These are phyloP conservation scores for Tetragonula carbonaria DNA, from an alignment of 2,888 invertebrate species.

Conservation along the genomic window DNA sequence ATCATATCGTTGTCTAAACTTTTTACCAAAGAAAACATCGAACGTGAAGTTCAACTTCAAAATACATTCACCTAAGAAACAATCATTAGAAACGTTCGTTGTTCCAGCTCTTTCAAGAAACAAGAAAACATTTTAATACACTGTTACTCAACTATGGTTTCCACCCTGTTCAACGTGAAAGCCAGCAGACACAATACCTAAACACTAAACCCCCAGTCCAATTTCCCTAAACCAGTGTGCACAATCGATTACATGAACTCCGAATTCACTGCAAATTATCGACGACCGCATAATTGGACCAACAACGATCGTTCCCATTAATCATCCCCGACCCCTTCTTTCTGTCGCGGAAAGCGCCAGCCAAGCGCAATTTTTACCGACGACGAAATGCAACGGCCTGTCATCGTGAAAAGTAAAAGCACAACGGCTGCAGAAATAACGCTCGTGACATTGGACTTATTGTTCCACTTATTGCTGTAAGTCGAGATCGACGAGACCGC, in stretches of 20 bases:
- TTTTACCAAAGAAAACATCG: not conserved
- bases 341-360: not conserved
- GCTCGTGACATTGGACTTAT: not conserved
- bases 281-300: slow-evolving; percentile 11
- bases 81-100: not conserved
- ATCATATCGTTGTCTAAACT: not conserved
- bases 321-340: not conserved
- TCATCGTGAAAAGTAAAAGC: not conserved
- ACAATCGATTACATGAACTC: slow-evolving; percentile 11
- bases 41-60: no score
- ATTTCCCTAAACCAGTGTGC: slow-evolving; percentile 8
- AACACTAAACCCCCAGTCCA: not conserved
- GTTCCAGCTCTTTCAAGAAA: no score
- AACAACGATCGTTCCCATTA: slow-evolving; percentile 5
- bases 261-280: slow-evolving; percentile 12
- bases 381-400: not conserved
- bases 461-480: not conserved
- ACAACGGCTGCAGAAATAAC: not conserved
- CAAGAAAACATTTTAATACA: not conserved
- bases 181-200: not conserved
- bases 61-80: not conserved
- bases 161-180: not conserved
- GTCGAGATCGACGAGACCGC: no score
- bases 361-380: not conserved
- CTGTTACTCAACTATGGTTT: not conserved